Base-by-base conservation (phyloP, 2,888 invertebrate genomes). In the Nudaria mundana region DNA sequence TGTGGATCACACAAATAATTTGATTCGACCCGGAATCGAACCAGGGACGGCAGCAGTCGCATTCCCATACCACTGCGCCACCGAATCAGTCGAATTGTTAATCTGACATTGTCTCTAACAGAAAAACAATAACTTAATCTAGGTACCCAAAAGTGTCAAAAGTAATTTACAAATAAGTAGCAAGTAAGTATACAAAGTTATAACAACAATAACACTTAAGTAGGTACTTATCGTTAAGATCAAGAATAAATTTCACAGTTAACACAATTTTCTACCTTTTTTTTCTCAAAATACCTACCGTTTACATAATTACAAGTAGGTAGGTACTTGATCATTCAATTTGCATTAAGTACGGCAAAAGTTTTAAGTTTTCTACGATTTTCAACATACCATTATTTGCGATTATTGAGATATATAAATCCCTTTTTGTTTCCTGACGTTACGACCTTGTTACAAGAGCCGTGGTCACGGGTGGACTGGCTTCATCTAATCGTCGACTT, bases 251-350 rank as follows among this genome's bases (percentile, higher is more conserved):
- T 30, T 44, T 3, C 11, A 5, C 10, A 18, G 13, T 41, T 45
- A 51, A 37, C 6, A 23, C 1, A 3, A 24, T 12, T 28, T 40
- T 40, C 25, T 36, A 40, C 31, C 18, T 12, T 33, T 14, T 24
- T 23, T 11, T 22, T 13, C 1, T 6, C 22, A 37, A 43, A 33
- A 1, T 13, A n/a, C 13, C 20, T 13, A 33, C 41, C 32, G 38
- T 25, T 10, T 44, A 24, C 7, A 4, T 8, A 30, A 54, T 38
- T 24, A 52, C 44, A 15, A 40, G 20, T 29, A 3, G 24, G n/a
- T n/a, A n/a, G 22, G 30, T 51, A 56, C 12, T 13, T 13, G 8
- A 33, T 38, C 36, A 48, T 44, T 40, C 41, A 52, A 42, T 54
- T 56, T 48, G 25, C 44, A 38, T 34, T n/a, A 15, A 36, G 16